Base-by-base conservation (phyloP, 2,888 invertebrate genomes). In the Callinectes sapidus region DNA sequence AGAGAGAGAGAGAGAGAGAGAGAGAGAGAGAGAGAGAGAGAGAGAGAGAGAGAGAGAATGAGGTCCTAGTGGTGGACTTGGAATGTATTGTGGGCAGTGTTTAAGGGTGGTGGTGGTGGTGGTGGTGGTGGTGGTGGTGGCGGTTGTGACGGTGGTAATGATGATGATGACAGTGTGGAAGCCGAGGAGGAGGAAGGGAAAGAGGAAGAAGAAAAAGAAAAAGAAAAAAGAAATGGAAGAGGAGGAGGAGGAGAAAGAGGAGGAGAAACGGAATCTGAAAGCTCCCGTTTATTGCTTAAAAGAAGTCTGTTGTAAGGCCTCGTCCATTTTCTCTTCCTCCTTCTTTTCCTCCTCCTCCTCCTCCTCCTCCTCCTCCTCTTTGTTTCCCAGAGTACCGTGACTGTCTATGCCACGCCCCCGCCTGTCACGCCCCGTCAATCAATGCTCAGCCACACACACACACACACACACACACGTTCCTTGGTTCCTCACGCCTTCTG, bases 381-480 rank as follows among this genome's bases (percentile, higher is more conserved):
- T 54, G 54, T n/a, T 55, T 85, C 55, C 55, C 39, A 42, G 18
- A n/a, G 77, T 66, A 90, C 71, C 90, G 42, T 90, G 66, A 48
- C 77, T 90, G 77, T 55, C 88, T 55, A 55, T 28, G 55, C 61
- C 88, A 88, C 61, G 55, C 55, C 55, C 88, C 48, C 18, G 32
- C 61, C 28, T 61, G 90, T 32, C 35, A 86, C 32, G 48, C 32
- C 54, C 48, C 48, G n/a, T 32, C 42, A 55, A 32, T 86, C 55
- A 35, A 18, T 81, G 42, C 90, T 54, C 28, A 85, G 23, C 23
- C 55, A 85, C 86, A 89, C 89, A 66, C 89, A 89, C 89, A 35
- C 89, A 89, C 90, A 89, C 89, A 86, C 61, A 87, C 87, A 61
- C 86, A 90, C 90, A 42, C 54, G 54, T 23, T 87, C 14, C 39